Conservation (phyloP, 2,797 vertebrate species). For the Amphiprion clarkii region DNA sequence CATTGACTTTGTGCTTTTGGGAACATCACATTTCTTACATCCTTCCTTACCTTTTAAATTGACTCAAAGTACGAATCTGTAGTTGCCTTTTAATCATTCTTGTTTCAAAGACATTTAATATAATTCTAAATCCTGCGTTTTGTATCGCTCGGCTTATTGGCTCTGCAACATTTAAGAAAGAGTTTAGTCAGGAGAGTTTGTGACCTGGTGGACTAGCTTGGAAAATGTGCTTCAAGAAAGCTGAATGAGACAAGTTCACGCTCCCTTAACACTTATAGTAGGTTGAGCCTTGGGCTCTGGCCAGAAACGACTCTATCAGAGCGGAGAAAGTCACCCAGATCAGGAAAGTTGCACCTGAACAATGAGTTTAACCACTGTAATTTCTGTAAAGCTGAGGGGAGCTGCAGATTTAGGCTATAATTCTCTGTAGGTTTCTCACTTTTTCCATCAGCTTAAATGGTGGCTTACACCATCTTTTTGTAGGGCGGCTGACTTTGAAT, state of each 20-base stretch:
- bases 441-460: background rate
- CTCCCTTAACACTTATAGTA: background rate
- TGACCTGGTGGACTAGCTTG: conserved; percentile 10
- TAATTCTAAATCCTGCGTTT: conserved; percentile 27
- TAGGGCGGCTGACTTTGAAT: too few relatives aligned
- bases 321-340: background rate
- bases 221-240: conserved; percentile 8
- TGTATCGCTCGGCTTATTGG: conserved; percentile 7
- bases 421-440: background rate
- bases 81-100: conserved; percentile 45
- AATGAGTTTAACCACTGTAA: background rate
- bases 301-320: background rate
- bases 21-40: conserved; percentile 47
- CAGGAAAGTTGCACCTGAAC: background rate
- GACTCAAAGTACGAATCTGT: conserved; percentile 51
- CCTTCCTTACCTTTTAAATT: conserved; percentile 56
- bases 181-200: conserved; percentile 3
- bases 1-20: conserved; percentile 61
- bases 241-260: background rate
- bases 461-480: too few relatives aligned
- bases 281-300: background rate
- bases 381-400: too few relatives aligned
- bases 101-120: conserved; percentile 42
- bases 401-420: too few relatives aligned
- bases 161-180: conserved; percentile 19